Base-by-base conservation (phyloP, 2,888 invertebrate genomes). In the Drosophila falleni region DNA sequence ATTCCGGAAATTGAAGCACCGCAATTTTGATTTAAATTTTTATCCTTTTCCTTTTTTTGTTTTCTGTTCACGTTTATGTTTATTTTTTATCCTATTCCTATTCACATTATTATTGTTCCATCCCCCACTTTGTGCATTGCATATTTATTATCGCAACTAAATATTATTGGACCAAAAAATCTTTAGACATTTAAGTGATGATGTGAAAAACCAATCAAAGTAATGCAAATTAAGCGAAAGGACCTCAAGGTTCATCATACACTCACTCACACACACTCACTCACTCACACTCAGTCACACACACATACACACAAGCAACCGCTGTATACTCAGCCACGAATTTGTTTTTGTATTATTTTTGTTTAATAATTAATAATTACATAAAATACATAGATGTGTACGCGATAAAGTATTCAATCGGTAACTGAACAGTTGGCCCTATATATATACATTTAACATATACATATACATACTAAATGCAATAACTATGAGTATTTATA, bases 141-240 rank as follows among this genome's bases (percentile, higher is more conserved):
- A 80, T 88, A 78, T 82, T 74, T 80, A 80, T 87, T 80, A 80
- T 72, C 54, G 68, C 68, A 56, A 64, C 72, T 74, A 77, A 88
- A 85, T 90, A 87, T 82, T 91, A 92, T 94, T 93, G 93, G 92
- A 92, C 92, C 93, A 93, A 94, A 94, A 93, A 93, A 92, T 93
- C 92, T 92, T 94, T 91, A 94, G 93, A 93, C 88, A 90, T 72
- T 87, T 86, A 91, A 94, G 94, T 82, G 71, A 80, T 81, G 71
- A 81, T 65, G 71, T 76, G 73, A 80, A 70, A 62, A 50, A 71
- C 59, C 39, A 70, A 69, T 31, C 54, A 55, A 55, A 67, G 50
- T 56, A 66, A 70, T 63, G 60, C 59, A 61, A 75, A 79, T 82
- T 69, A 73, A 67, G 68, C 59, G 37, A 35, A 47, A 58, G 62